Conservation (phyloP, 2,113 vertebrate species). For the Drymodes brunneopygia region DNA sequence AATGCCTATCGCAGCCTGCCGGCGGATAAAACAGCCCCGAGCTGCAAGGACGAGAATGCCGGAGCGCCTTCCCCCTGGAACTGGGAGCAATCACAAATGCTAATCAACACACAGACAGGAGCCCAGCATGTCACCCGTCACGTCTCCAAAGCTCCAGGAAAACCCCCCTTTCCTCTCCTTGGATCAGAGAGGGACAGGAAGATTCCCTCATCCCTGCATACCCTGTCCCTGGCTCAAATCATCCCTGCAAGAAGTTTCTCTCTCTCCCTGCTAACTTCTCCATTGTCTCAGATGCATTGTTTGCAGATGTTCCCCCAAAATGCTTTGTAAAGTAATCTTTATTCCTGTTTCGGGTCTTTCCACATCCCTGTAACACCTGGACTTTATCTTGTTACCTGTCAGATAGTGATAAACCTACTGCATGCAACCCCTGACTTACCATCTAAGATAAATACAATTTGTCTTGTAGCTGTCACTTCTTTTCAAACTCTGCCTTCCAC, state of each 20-base stretch:
- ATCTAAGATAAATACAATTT: neutral
- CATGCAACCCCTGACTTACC: neutral
- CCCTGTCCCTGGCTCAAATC: neutral
- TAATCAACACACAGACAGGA: neutral
- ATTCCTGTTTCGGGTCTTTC: constrained; percentile 11
- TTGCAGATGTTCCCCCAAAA: constrained; percentile 33
- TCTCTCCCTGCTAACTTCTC: neutral
- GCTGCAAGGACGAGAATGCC: neutral
- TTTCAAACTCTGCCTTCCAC: neutral
- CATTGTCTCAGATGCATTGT: constrained; percentile 42
- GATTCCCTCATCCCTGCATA: neutral
- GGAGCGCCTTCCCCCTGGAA: neutral
- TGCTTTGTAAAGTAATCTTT: neutral
- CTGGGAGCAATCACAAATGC: constrained; percentile 1
- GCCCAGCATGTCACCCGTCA: constrained; percentile 33
- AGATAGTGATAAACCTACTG: neutral
- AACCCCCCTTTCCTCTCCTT: constrained; percentile 17
- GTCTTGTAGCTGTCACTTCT: neutral
- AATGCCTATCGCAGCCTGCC: neutral
- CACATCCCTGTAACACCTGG: constrained; percentile 41
- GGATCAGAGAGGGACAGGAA: constrained; percentile 6
- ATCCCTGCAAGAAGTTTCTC: neutral
- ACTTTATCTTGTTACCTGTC: constrained; percentile 27
- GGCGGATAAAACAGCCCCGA: neutral
- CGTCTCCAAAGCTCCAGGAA: constrained; percentile 35